These are phyloP conservation scores for Mythimna loreyi DNA, from an alignment of 2,888 invertebrate genomes.

Conservation along the genomic window DNA sequence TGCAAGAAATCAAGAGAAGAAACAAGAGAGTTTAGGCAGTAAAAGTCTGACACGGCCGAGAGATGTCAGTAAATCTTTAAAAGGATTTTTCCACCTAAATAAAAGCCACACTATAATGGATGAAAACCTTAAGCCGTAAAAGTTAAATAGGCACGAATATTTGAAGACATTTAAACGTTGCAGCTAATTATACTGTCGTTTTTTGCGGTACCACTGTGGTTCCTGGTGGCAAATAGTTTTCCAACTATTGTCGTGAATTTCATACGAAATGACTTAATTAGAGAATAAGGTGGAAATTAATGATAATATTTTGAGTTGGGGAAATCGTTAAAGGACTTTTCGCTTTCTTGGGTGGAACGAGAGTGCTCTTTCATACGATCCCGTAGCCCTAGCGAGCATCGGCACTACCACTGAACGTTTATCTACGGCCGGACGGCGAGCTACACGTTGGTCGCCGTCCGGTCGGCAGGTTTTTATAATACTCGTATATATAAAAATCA, in stretches of 20 bases:
- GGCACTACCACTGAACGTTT: no score
- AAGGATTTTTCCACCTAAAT: no score
- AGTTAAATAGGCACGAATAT: constrained; percentile 51
- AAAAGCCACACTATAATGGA: background rate
- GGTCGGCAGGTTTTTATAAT: no score
- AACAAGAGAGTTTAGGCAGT: no score
- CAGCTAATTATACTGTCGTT: constrained; percentile 36
- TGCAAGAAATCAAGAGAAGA: no score
- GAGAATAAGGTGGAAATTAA: background rate
- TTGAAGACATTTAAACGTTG: constrained; percentile 50
- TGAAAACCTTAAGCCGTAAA: constrained; percentile 13
- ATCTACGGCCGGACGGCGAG: no score
- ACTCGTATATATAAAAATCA: no score
- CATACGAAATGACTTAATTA: constrained; percentile 15
- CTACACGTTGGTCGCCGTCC: no score
- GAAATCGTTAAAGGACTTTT: background rate
- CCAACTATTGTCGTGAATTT: constrained; percentile 33
- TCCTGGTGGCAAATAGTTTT: constrained; percentile 32
- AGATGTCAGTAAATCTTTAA: no score
- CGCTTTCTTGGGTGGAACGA: background rate
- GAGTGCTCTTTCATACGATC: background rate
- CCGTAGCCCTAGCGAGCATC: no score
- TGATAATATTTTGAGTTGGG: background rate
- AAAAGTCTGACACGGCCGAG: no score
- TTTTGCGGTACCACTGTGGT: constrained; percentile 40